Evolutionary conservation across 2,888 invertebrate species (phyloP), one percentile per base, ranked within the genome.

Genomic region (Mylabris sibirica): DNA sequence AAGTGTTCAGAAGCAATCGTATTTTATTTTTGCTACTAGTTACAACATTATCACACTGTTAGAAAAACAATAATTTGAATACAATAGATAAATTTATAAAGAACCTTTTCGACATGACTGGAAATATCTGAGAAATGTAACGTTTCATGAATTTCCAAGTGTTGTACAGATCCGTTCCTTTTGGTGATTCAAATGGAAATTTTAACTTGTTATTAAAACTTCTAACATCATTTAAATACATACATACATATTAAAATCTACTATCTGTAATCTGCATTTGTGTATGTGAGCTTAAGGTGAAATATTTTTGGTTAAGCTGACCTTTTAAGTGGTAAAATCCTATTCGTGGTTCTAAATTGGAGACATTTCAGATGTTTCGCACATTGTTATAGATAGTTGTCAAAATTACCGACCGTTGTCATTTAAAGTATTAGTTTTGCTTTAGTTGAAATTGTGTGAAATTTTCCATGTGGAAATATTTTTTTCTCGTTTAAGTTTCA

Each of bases 121-220:
- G 12, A 57, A 57, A 57, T 24, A 57, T 57, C 6, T 12, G 24
- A 24, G 12, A 57, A 14, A 11, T 26, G 26, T 6, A 3, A 57
- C 57, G 57, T 1, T 26, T n/a, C 57, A 57, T 57, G 57, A 57
- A 57, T 57, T 57, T n/a, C 3, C 14, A 26, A 57, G 4, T 26
- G 26, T 3, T 5, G 24, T n/a, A 8, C 6, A 57, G 24, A 4
- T 24, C n/a, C 1, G 24, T 6, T 24, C 12, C n/a, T 57, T 22
- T 26, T 26, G 14, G 24, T 26, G 14, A 57, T 57, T 57, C 26
- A 57, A 57, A 57, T 57, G 57, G 24, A 57, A 57, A 57, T 57
- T 57, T 26, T 14, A 26, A 26, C 5, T 26, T 57, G 5, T 57
- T 26, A 24, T 57, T 57, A 26, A 57, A 57, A 57, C 26, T 57